Evolutionary conservation across 2,888 invertebrate genomes (phyloP), one percentile per base, ranked within the genome.

Genomic region (Schizaphis graminum): DNA sequence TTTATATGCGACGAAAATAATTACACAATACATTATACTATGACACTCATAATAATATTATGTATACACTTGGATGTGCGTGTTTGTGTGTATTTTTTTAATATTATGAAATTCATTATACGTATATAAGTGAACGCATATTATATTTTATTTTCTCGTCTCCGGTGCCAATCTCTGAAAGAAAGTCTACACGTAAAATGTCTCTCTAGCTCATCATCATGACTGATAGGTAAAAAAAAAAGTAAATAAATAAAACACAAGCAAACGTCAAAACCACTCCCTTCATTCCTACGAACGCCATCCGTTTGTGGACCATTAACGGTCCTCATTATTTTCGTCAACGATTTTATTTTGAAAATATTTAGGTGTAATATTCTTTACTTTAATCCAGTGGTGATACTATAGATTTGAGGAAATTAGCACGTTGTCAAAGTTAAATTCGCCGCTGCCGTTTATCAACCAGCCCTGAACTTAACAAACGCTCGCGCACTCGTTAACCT

Each of bases 401-500:
- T 7, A 61, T 28, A 44, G 11, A 41, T 56, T 67, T 35, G 41
- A 24, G 56, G 89, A 89, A 41, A 57, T 41, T 21, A 41, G 28
- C 57, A 41, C 56, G 41, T 89, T 21, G 77, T 35, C 16, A 5
- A 47, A 47, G 24, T 67, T n/a, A 21, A 90, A 90, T 49, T 24
- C 56, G 91, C 49, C 91, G 56, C 44, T n/a, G 47, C 57, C 53
- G 35, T 91, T 91, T 85, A 47, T 86, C 49, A 91, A 91, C 91
- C 91, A 91, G 91, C 91, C 91, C 91, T 91, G 91, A 91, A 91
- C 91, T 91, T 91, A 57, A 47, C 86, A 53, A 91, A 53, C 77
- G 91, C 28, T 91, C 91, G 57, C 44, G 91, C 56, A 91, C 91
- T 44, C 85, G 86, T 91, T 91, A 86, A 91, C 91, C 91, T 91